Evolutionary conservation across 2,113 vertebrate species (phyloP), one percentile per base, ranked within the genome.

Genomic region (Ceuthmochares aereus): DNA sequence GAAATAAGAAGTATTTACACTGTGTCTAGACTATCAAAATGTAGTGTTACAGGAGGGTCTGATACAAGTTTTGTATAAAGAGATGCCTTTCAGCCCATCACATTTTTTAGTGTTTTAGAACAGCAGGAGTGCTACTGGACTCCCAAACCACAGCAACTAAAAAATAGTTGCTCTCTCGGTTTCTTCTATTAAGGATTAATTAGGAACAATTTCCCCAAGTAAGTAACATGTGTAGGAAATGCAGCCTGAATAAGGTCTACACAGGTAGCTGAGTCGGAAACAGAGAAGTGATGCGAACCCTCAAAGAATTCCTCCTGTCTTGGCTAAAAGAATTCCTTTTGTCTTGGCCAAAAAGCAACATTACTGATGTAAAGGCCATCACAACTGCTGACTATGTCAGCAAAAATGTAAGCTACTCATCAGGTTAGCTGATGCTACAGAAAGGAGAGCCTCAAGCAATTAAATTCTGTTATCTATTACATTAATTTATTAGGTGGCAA

Each of bases 401-500:
- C 85, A 94, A 95, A 96, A 96, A 70, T 74, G 18, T 63, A 66
- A 68, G 42, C 52, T 75, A 76, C 47, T 93, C 89, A 62, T 89
- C 87, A 88, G 63, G 69, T 85, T 95, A 93, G 89, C 83, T 93
- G 93, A 94, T 77, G 59, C 40, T 82, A 94, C 43, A 87, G 75
- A 94, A 93, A 93, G 56, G 43, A 93, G 32, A 75, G 2, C 85
- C 54, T 89, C 40, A 77, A 69, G 92, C 55, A 97, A 93, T 97
- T 97, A 96, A 87, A 92, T 93, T 77, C 49, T 52, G 63, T 86
- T 89, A 94, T 82, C 73, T 93, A 93, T 95, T 93, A 87, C 82
- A 93, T 62, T 92, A 94, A 96, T 96, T 97, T 95, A 95, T 93
- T 93, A 90, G 55, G 87, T 95, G 82, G 91, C 79, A 94, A 92